Percentiles rank a stretch among this genome's conserved stretches.
Conservation (phyloP, 2,888 invertebrate genomes). For the Spisula subtruncata region DNA sequence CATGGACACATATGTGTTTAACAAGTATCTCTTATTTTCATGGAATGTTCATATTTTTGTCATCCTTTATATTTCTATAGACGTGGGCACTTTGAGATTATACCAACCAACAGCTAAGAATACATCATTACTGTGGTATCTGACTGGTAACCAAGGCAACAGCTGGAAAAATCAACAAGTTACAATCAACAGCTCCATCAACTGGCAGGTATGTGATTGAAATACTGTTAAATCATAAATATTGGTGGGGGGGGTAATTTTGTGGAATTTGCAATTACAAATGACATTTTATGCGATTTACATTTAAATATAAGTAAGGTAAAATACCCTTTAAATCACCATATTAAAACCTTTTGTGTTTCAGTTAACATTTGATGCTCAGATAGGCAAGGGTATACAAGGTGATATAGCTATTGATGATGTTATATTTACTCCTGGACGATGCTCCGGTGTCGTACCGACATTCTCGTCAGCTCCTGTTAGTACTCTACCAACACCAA, state of each 20-base stretch:
- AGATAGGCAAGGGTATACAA: constrained; percentile 74
- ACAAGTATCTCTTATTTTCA: too few species aligned
- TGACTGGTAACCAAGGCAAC: constrained; percentile 82
- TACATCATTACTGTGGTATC: constrained; percentile 76
- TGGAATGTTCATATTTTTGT: background rate
- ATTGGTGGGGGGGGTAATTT: too few species aligned
- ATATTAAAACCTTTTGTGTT: too few species aligned
- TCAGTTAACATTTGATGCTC: constrained; percentile 82
- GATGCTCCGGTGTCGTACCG: constrained; percentile 74
- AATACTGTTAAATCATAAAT: too few species aligned
- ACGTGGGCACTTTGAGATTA: constrained; percentile 80
- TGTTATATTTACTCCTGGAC: constrained; percentile 72
- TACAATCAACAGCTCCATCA: constrained; percentile 72
- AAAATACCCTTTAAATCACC: too few species aligned
- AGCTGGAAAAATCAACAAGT: constrained; percentile 80
- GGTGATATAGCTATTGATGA: constrained; percentile 86
- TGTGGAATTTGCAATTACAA: too few species aligned
- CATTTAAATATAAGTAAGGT: too few species aligned
- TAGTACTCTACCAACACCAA: constrained; percentile 72
- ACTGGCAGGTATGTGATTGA: constrained; percentile 73
- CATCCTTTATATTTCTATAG: constrained; percentile 61
- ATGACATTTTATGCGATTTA: too few species aligned
- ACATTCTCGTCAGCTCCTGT: constrained; percentile 68
- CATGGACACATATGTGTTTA: too few species aligned
- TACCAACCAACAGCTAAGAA: constrained; percentile 73